Base-by-base conservation (phyloP, 1,140 invertebrate species). In the Anoplophora glabripennis region DNA sequence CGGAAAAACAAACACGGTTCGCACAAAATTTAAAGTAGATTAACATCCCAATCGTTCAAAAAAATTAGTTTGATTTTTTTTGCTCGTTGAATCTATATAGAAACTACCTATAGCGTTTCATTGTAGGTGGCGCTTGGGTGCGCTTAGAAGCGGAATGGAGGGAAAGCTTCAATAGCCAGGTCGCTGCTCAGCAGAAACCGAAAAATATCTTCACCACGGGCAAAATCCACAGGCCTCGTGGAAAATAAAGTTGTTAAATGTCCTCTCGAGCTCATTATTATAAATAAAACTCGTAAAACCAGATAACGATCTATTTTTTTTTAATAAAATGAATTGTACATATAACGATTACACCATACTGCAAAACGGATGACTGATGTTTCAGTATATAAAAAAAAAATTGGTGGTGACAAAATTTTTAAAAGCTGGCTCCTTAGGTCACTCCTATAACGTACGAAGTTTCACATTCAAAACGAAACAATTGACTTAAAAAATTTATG, bases 141-240 rank as follows among this genome's bases (percentile, higher is more conserved):
- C 80, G 81, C 36, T 71, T 90, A 41, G 89, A 90, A 76, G 74
- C 83, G 21, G 87, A 89, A 70, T 89, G 88, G 84, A 81, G 82
- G 28, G 88, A 89, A 63, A 54, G 7, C 17, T 34, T 1, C 44
- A 45, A 12, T 8, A 34, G 34, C 4, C n/a, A 7, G 11, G 14
- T 3, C n/a, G 2, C 36, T n/a, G n/a, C 11, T 40, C 47, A 49
- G 35, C 47, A 28, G 28, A 49, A 49, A 35, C 11, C n/a, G 17
- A 49, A 49, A 34, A 49, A 49, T 44, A 11, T 44, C 28, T 44
- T 40, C 52, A 54, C 38, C 12, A 18, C 49, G 4, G 49, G 35
- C 3, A 52, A 54, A 44, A 37, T 17, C 37, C 42, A 14, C 9
- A 44, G 17, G 12, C 28, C 10, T 1, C 42, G 40, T 21, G 52